Evolutionary conservation across 2,797 vertebrate species (phyloP).

Genomic region (Sphenopsis melanotis): DNA sequence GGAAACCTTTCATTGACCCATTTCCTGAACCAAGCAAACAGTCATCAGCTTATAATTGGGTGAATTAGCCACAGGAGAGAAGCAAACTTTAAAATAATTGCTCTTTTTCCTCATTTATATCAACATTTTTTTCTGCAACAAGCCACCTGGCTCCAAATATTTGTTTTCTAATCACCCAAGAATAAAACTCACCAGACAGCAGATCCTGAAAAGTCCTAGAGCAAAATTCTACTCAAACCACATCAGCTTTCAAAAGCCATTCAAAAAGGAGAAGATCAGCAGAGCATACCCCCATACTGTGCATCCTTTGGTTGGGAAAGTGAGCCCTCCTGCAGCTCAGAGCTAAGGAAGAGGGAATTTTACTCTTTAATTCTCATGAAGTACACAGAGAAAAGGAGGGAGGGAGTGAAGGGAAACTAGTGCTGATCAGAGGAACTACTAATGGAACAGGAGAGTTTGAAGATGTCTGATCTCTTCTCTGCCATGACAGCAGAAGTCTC

Average conservation of each 20-base stretch:
- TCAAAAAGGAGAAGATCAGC: background rate
- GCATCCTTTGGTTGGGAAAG: background rate
- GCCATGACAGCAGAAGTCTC: background rate
- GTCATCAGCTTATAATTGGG: conserved; percentile 37
- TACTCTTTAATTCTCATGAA: conserved; percentile 32
- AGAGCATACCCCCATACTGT: background rate
- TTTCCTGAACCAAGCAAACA: conserved; percentile 37
- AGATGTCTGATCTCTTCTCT: conserved; percentile 27
- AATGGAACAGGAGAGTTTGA: conserved; percentile 37
- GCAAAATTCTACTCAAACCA: background rate
- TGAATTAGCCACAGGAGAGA: conserved; percentile 44
- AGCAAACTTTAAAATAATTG: conserved; percentile 39
- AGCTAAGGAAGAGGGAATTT: conserved; percentile 8
- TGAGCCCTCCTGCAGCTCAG: background rate
- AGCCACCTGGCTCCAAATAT: conserved; percentile 18
- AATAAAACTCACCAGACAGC: background rate
- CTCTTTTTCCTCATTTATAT: background rate
- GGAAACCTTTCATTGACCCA: conserved; percentile 39
- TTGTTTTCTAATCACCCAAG: conserved; percentile 5
- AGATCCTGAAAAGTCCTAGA: background rate
- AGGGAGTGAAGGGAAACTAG: background rate
- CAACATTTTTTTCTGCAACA: background rate
- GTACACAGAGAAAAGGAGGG: background rate
- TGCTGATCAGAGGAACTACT: conserved; percentile 48
- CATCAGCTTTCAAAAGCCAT: background rate